A percentile compares a stretch with the other conserved stretches of the same genome.
Conservation (phyloP, 2,888 invertebrate genomes). For the Rapana venosa region DNA sequence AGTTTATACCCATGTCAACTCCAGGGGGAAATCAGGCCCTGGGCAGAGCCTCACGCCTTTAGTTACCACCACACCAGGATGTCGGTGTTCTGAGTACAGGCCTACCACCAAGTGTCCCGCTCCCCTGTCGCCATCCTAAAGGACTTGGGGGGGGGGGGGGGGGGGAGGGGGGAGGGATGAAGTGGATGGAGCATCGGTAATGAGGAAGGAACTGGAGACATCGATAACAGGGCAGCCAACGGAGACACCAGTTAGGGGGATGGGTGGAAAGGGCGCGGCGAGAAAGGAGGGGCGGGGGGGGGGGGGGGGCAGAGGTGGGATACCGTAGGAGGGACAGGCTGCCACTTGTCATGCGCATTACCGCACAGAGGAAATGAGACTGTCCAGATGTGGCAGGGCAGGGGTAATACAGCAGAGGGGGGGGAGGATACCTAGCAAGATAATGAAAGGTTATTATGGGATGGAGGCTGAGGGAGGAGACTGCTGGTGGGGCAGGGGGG, state of each 20-base stretch:
- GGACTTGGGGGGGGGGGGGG: neutral
- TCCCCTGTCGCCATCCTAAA: neutral
- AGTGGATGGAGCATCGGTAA: no score
- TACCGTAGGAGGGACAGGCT: neutral
- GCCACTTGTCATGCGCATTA: constrained; percentile 19
- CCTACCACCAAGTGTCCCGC: no score
- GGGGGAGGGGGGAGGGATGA: neutral
- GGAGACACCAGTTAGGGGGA: no score
- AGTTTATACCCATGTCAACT: no score
- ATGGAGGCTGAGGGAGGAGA: neutral
- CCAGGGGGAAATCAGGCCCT: no score
- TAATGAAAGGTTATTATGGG: no score
- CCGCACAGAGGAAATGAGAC: constrained; percentile 12
- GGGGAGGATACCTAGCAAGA: neutral
- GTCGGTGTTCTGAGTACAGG: no score
- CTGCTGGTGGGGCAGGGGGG: neutral
- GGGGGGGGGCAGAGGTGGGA: neutral
- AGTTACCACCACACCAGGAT: no score
- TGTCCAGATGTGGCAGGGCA: constrained; percentile 7
- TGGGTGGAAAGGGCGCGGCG: no score
- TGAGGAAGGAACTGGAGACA: no score
- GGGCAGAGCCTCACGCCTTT: no score
- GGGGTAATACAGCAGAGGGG: neutral
- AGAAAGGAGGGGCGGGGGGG: neutral
- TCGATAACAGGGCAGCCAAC: no score